Evolutionary conservation across 2,888 invertebrate species (phyloP).

Genomic region (Metellina segmentata): DNA sequence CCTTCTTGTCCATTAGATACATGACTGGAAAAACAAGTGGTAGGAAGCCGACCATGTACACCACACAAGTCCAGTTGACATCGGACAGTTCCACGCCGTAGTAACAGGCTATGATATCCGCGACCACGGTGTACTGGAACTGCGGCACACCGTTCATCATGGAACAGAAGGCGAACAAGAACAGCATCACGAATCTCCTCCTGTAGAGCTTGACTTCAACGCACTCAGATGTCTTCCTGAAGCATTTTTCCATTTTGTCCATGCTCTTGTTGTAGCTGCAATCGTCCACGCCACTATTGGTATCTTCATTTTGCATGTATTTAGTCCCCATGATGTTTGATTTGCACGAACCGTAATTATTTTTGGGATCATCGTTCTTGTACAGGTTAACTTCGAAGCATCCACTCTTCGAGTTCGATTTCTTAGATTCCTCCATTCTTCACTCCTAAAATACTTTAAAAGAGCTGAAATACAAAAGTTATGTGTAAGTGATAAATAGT

Average conservation of each 20-base stretch:
- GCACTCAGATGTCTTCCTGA: neutral
- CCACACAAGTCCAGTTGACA: conserved; percentile 98
- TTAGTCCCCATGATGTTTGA: neutral
- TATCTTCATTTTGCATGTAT: neutral
- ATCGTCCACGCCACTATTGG: neutral
- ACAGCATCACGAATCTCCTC: conserved; percentile 91
- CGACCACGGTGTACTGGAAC: conserved; percentile 97
- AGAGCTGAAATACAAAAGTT: neutral
- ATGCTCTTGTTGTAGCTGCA: neutral
- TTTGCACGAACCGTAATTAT: neutral
- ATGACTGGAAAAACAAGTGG: conserved; percentile 98
- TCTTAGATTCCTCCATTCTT: neutral
- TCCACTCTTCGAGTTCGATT: neutral
- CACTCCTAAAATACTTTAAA: neutral
- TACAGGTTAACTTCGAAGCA: conserved; percentile 16
- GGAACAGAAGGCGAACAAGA: conserved; percentile 93
- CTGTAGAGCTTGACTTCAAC: conserved; percentile 83
- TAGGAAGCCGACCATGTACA: conserved; percentile 98
- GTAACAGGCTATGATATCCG: conserved; percentile 87
- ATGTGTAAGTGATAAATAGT: neutral
- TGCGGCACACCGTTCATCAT: conserved; percentile 96
- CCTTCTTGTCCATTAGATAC: conserved; percentile 95
- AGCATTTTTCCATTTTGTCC: conserved; percentile 19
- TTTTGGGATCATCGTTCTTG: neutral
- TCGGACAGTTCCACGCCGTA: conserved; percentile 81